phyloP scores from a whole-genome alignment of 2,113 vertebrate genomes.

The Xenus cinereus region DNA sequence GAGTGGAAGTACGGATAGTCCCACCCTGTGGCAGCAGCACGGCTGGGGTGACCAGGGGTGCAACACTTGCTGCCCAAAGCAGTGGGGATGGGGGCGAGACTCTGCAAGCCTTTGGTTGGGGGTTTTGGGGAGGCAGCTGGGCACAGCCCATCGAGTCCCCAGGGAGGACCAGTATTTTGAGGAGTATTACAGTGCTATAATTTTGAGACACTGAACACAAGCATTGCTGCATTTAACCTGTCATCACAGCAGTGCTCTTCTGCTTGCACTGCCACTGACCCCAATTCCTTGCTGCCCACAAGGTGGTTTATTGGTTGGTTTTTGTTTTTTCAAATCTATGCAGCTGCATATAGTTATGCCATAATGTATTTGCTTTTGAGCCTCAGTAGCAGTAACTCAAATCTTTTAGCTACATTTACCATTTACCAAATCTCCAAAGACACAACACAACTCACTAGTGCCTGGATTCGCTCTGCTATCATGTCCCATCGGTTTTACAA shows the following conservation, averaged over 20 bases:
- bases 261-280: not conserved
- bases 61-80: not conserved
- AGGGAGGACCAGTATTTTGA: not conserved
- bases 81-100: rapidly evolving
- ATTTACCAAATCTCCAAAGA: not conserved
- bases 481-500: not conserved
- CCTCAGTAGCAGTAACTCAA: not conserved
- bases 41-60: rapidly evolving
- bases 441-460: too few relatives aligned
- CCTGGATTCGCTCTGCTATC: not conserved
- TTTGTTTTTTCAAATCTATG: not conserved
- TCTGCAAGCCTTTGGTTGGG: not conserved
- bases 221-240: not conserved
- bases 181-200: rapidly evolving
- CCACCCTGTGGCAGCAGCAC: rapidly evolving
- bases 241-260: not conserved
- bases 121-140: not conserved
- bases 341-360: not conserved
- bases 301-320: not conserved
- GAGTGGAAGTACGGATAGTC: not conserved
- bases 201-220: not conserved
- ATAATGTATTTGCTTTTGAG: not conserved
- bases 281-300: rapidly evolving
- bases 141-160: not conserved
- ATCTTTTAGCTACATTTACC: not conserved